Evolutionary conservation across 2,888 invertebrate genomes (phyloP).

Genomic region (Parasteatoda lunata): DNA sequence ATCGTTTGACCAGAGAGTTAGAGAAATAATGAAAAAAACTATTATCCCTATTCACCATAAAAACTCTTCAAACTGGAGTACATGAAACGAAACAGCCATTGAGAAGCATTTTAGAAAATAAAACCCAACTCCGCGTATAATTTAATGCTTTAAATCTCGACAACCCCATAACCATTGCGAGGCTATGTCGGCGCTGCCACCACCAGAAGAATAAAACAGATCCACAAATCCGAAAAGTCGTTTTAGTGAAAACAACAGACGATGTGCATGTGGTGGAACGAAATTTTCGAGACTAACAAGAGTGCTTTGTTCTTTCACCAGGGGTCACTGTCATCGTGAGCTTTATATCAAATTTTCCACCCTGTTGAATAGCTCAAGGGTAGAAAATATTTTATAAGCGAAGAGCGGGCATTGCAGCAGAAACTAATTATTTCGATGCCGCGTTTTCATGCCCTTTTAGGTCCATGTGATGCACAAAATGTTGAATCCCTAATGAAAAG

Average conservation of each 20-base stretch:
- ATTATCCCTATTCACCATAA: too few relatives aligned
- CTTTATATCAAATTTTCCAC: conserved; percentile 38
- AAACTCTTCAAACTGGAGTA: too few relatives aligned
- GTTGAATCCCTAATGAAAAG: background rate
- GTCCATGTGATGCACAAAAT: background rate
- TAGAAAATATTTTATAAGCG: conserved; percentile 35
- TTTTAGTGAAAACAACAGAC: background rate
- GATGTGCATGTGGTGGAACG: conserved; percentile 1
- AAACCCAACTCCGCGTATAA: background rate
- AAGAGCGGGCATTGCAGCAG: conserved; percentile 19
- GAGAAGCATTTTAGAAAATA: background rate
- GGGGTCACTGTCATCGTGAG: conserved; percentile 8
- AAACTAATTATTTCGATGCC: conserved; percentile 47
- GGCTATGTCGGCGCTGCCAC: background rate
- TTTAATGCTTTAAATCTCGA: conserved; percentile 1
- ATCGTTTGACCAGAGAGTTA: too few relatives aligned
- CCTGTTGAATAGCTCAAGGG: background rate
- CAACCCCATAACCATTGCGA: background rate
- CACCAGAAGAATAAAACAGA: background rate
- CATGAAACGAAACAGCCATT: background rate
- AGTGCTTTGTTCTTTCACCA: background rate
- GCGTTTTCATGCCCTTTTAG: conserved; percentile 20
- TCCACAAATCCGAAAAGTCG: background rate
- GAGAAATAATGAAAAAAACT: too few relatives aligned
- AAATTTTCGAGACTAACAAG: conserved; percentile 5